Evolutionary conservation across 1,140 invertebrate species (phyloP).

Genomic region (Plodia interpunctella): DNA sequence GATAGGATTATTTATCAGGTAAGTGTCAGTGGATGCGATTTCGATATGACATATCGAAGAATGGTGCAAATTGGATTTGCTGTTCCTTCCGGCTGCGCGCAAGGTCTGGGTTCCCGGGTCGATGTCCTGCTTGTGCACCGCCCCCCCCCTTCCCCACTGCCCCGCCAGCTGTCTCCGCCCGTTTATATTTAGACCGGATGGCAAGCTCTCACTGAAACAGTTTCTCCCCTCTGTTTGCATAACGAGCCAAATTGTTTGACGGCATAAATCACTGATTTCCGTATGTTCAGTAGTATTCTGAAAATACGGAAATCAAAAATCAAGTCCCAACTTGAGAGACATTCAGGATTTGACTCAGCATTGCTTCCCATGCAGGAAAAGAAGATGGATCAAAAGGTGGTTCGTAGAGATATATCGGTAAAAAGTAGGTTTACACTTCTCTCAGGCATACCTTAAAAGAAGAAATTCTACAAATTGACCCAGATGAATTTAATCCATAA

Average conservation of each 20-base stretch:
- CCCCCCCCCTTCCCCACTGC: conserved; percentile 19
- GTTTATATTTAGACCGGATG: conserved; percentile 63
- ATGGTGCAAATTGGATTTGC: conserved; percentile 30
- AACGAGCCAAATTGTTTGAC: conserved; percentile 34
- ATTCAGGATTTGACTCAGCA: not conserved
- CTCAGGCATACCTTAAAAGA: no score
- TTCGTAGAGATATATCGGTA: no score
- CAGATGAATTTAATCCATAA: no score
- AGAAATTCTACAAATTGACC: no score
- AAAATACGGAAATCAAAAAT: no score
- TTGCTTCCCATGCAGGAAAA: no score
- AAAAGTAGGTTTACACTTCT: no score
- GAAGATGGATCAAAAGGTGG: no score
- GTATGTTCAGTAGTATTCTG: not conserved
- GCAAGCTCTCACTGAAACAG: conserved; percentile 49
- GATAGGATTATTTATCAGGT: not conserved
- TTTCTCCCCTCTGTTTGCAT: conserved; percentile 45
- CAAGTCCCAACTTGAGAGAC: not conserved
- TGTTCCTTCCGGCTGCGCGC: conserved; percentile 40
- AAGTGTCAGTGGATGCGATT: not conserved
- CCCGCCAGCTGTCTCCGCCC: conserved; percentile 34
- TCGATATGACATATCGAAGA: conserved; percentile 10
- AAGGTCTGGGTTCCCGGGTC: conserved; percentile 58
- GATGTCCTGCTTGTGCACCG: conserved; percentile 38
- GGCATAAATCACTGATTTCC: conserved; percentile 25